Base-by-base conservation (phyloP, 2,888 invertebrate species). In the Drosophila neutralis region DNA sequence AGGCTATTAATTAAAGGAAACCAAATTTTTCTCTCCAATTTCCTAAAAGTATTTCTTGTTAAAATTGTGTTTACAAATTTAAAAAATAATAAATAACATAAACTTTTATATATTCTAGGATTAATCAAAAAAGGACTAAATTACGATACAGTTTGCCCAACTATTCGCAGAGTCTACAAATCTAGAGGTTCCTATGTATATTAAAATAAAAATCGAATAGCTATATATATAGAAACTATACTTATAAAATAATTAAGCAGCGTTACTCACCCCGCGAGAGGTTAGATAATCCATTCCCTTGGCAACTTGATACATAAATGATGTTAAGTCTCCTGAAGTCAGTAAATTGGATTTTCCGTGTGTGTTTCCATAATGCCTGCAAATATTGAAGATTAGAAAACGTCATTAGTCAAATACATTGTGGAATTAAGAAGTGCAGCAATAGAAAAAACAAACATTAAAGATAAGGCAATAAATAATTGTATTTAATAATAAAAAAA, bases 301-400 rank as follows among this genome's bases (percentile, higher is more conserved):
- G 4, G 97, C 97, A 49, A 98, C 97, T 94, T 98, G 98, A 93
- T 97, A 97, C 79, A 97, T 97, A 92, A 98, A 98, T 70, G 97
- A 96, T 13, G 98, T 98, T 66, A 98, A 94, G 92, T 98, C 98
- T 59, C 97, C 94, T 1, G 98, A 97, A 0, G 97, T 98, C 52
- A 98, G 94, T 80, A 95, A 94, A 91, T 95, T 95, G 86, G 96
- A 96, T 76, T 96, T 95, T 4, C 95, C 96, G 85, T 93, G 93
- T 52, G 93, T 93, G 76, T 93, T 93, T 42, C 93, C 93, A 78
- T 93, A 93, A 85, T 93, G 92, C 65, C 93, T 93, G 78, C 8
- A 67, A 74, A 74, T 49, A 29, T n/a, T 31, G 1, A 49, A 35
- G 0, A 15, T 6, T 2, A 10, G 2, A 49, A 33, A 49, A 11